Base-by-base conservation (phyloP, 2,888 invertebrate species). In the Ennomos erosarius region DNA sequence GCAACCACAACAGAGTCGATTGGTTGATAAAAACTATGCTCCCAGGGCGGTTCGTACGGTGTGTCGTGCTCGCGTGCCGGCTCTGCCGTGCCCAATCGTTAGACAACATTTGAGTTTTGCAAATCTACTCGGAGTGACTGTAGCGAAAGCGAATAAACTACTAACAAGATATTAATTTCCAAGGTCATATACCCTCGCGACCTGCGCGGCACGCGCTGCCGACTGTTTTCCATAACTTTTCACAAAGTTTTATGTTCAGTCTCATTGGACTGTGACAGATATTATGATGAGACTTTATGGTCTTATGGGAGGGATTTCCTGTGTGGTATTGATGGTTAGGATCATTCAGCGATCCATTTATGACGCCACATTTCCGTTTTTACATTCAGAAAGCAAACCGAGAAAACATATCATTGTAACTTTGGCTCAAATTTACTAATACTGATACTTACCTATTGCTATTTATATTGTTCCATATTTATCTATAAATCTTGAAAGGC, bases 11-110 rank as follows among this genome's bases (percentile, higher is more conserved):
- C 65, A 62, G 64, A 62, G 37, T 56, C 38, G 64, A 68, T 68
- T 61, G 65, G 55, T 69, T 66, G 59, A 67, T 69, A 73, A 69
- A 69, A 57, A 62, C 61, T 61, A 65, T 43, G 16, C 40, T 59
- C 69, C 65, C 46, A 52, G 60, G 67, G 68, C 62, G 67, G 71
- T 62, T 69, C 62, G 70, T 59, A 62, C 73, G 61, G 61, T 63
- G 79, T 80, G 81, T 74, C 74, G 69, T 69, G 79, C 62, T 89
- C 75, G 89, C 89, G 89, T 89, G 90, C 78, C 82, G 69, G 65
- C 61, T 69, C 70, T 78, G 87, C 85, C 89, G 87, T 85, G 87
- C 90, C 89, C 85, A 81, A 79, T 78, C 76, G 82, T 84, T 80
- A 82, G 83, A 83, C 81, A 82, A 82, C 82, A 78, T 83, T 85